Base-by-base conservation (phyloP, 1,140 invertebrate genomes). In the Rhopalosiphum maidis region DNA sequence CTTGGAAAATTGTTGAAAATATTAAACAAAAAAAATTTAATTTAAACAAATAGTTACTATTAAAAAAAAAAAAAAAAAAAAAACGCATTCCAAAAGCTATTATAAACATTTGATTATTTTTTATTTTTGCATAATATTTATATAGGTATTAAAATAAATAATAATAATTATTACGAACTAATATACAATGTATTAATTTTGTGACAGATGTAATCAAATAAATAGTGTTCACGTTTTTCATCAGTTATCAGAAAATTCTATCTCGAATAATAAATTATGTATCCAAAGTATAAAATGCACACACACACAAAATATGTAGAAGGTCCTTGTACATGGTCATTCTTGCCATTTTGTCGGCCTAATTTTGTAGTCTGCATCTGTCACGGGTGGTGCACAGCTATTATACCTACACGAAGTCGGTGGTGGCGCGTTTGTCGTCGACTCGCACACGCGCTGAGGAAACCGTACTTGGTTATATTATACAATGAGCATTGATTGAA, bases 401-500 rank as follows among this genome's bases (percentile, higher is more conserved):
- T 77, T 77, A 77, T 77, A 35, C 60, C 15, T n/a, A n/a, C 60
- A 77, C 4, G 60, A 77, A 77, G 60, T 15, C n/a, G 0, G n/a
- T n/a, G 60, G 60, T 77, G 25, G 41, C 23, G 25, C 85, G 85
- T 77, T 77, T 77, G 46, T n/a, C 43, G 43, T 87, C 30, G 46
- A 87, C 23, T 25, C 43, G 43, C 41, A 87, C 25, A 46, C 30
- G 43, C 23, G 21, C 83, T 41, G 25, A 48, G 25, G 41, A 87
- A 87, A 48, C 43, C 43, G 18, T 87, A 87, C 46, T 25, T 48
- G 25, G 30, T 46, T 35, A 54, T 88, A 51, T 46, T 43, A 11
- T 35, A 91, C 90, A 91, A 91, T 91, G 21, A 41, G 55, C 90
- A 91, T 91, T 91, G 90, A 91, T 91, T 91, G 60, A 91, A 91